Evolutionary conservation across 2,113 vertebrate genomes (phyloP).

Genomic region (Balaeniceps rex): DNA sequence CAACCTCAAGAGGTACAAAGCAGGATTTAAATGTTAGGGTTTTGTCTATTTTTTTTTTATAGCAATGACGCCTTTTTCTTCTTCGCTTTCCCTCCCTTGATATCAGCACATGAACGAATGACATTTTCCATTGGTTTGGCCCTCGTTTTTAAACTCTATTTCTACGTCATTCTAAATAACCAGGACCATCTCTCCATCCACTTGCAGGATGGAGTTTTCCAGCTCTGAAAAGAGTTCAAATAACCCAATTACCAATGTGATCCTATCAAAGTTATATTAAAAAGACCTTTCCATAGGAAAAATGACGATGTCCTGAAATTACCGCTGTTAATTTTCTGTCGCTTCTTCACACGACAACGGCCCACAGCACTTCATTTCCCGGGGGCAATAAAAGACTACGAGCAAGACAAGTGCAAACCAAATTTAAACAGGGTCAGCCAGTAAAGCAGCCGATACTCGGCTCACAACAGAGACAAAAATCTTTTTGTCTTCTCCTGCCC

Average conservation of each 20-base stretch:
- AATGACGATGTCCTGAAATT: neutral
- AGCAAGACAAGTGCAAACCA: conserved; percentile 27
- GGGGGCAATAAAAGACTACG: neutral
- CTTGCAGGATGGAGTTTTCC: neutral
- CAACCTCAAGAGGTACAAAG: neutral
- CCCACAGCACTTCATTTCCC: neutral
- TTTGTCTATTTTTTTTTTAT: neutral
- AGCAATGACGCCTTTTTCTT: neutral
- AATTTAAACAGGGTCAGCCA: conserved; percentile 11
- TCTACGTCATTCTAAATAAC: neutral
- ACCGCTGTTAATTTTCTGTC: neutral
- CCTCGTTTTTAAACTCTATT: neutral
- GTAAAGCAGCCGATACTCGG: neutral
- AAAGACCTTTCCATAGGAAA: neutral
- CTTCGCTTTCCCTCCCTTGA: neutral
- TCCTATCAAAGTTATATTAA: neutral
- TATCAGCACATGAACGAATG: neutral
- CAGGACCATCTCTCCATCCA: neutral
- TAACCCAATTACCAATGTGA: neutral
- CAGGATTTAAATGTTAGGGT: neutral
- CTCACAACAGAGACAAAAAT: conserved; percentile 30
- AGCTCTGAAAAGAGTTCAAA: neutral
- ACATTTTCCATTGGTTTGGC: neutral
- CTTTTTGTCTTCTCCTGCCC: conserved; percentile 52
- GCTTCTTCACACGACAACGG: neutral